phyloP scores from a whole-genome alignment of 2,888 invertebrate genomes.

The Pollenia amentaria region DNA sequence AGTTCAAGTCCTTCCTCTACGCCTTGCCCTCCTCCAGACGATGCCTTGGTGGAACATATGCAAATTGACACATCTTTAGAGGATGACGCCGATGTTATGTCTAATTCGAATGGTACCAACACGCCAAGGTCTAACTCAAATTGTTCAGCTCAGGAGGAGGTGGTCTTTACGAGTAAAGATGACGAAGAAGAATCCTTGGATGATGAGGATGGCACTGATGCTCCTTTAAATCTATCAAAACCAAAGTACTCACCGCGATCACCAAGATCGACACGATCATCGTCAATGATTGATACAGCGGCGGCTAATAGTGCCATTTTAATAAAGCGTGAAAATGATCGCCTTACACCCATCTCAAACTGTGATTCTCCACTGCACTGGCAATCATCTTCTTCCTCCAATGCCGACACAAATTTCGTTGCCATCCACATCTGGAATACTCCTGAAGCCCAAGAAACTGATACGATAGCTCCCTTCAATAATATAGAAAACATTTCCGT shows the following conservation, averaged over 20 bases:
- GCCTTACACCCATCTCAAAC: slow-evolving; percentile 61
- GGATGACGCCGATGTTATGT: slow-evolving; percentile 54
- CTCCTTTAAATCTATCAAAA: slow-evolving; percentile 95
- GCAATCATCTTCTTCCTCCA: slow-evolving; percentile 77
- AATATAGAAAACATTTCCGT: slow-evolving; percentile 67
- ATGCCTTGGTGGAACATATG: slow-evolving; percentile 45
- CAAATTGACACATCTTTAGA: slow-evolving; percentile 42
- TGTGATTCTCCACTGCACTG: slow-evolving; percentile 64
- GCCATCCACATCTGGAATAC: slow-evolving; percentile 80
- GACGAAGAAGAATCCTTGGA: slow-evolving; percentile 57
- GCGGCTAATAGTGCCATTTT: slow-evolving; percentile 56
- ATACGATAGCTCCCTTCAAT: slow-evolving; percentile 57
- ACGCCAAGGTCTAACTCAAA: slow-evolving; percentile 55
- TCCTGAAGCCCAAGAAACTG: slow-evolving; percentile 69
- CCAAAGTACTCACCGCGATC: slow-evolving; percentile 89
- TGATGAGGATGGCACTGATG: slow-evolving; percentile 86
- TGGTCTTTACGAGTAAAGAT: slow-evolving; percentile 47
- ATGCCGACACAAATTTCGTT: slow-evolving; percentile 86
- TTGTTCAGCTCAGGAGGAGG: slow-evolving; percentile 60
- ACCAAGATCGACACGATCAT: not conserved
- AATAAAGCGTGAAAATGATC: slow-evolving; percentile 58
- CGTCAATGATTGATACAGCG: slow-evolving; percentile 18
- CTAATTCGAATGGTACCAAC: slow-evolving; percentile 46
- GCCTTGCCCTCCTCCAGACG: slow-evolving; percentile 40
- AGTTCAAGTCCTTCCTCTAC: slow-evolving; percentile 48